Evolutionary conservation across 2,113 vertebrate genomes (phyloP).

Genomic region (Toxotes jaculatrix): DNA sequence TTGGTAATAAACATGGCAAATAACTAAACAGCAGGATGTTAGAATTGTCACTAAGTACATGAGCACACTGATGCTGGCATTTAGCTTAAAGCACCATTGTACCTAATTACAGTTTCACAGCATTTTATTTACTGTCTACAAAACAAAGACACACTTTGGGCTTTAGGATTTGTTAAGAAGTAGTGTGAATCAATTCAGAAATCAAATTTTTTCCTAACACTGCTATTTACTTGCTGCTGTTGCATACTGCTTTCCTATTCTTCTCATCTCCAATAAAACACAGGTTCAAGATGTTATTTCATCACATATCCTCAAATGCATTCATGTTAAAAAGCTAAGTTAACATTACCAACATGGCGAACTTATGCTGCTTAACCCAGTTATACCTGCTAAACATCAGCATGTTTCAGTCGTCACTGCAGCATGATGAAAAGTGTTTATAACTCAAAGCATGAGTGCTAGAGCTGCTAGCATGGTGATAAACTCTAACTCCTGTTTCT

Average conservation of each 20-base stretch:
- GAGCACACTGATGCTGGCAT: not conserved
- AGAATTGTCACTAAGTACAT: not conserved
- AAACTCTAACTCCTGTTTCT: not conserved
- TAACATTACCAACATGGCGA: not conserved
- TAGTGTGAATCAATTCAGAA: not conserved
- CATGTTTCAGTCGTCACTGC: not conserved
- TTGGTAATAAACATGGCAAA: not conserved
- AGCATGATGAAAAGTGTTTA: not conserved
- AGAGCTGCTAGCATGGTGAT: not conserved
- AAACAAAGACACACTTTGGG: not conserved
- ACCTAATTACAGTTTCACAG: too few species aligned
- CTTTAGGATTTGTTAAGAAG: too few species aligned
- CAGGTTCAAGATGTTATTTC: not conserved
- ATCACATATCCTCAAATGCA: not conserved
- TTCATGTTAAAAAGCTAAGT: constrained; percentile 1
- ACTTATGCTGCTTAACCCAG: not conserved
- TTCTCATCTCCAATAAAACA: not conserved
- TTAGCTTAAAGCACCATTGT: not conserved
- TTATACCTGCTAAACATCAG: not conserved
- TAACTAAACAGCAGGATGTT: not conserved
- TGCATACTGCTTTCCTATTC: too few species aligned
- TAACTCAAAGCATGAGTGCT: not conserved
- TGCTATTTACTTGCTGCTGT: too few species aligned
- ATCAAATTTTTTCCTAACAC: not conserved
- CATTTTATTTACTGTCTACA: not conserved